Evolutionary conservation across 2,113 vertebrate species (phyloP), one percentile per base, ranked within the genome.

Genomic region (Cacatua alba): DNA sequence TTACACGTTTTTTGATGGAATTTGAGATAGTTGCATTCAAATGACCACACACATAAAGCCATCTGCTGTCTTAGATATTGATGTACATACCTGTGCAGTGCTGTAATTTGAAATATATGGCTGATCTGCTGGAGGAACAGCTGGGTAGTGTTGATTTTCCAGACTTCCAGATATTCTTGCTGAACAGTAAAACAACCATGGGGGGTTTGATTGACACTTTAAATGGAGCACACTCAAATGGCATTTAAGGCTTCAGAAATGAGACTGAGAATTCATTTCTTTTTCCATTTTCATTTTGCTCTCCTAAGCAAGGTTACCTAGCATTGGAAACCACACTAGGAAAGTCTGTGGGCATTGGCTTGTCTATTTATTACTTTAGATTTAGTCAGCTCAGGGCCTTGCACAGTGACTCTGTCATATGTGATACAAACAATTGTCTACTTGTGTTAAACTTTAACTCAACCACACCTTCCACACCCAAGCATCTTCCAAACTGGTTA

Each of bases 141-240:
- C 90, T 90, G 95, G 80, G 48, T 55, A 84, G 26, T 94, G 82
- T 96, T 96, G 92, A 86, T 92, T 93, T 96, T 92, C 88, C 95
- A 83, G 90, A 17, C 37, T 90, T 95, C 69, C 48, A 95, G 88
- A 93, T 81, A 93, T 52, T 86, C 88, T 68, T 81, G 71, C 87
- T 83, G 80, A 92, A 86, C 39, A 86, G 94, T 93, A 75, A 94
- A 96, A 86, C 76, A 90, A 14, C 76, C 21, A 21, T 28, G 33
- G 72, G 70, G 71, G 55, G 41, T 55, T 93, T 96, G 92, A 96
- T 19, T 86, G 94, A 94, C 5, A 0, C 35, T 84, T 92, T 86
- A 93, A 96, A 96, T 84, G 81, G 92, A 76, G 77, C 86, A 84
- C 17, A 71, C 44, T 86, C 55, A 77, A 74, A 78, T 13, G 48